Percentiles rank a stretch among this genome's conserved stretches.
Evolutionary conservation across 2,797 vertebrate species (phyloP).

Genomic region (Brachyalestes nurse): DNA sequence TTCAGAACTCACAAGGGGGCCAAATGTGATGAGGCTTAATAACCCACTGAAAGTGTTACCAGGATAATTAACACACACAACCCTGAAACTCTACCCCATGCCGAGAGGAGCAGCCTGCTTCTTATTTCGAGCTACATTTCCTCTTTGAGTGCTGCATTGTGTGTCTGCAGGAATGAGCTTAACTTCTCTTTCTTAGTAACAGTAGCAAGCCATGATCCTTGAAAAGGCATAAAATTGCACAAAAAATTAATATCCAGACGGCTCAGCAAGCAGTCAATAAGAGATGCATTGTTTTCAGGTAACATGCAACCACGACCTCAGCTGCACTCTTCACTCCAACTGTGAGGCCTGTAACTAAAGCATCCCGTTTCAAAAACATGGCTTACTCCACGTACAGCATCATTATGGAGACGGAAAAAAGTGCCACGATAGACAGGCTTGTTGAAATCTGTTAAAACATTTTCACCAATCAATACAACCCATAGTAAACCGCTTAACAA

Average conservation of each 20-base stretch:
- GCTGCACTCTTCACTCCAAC: constrained; percentile 10
- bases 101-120: neutral
- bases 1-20: constrained; percentile 35
- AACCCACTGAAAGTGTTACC: constrained; percentile 38
- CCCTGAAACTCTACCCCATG: constrained; percentile 16
- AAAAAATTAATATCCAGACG: constrained; percentile 19
- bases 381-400: constrained; percentile 10
- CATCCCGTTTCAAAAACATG: constrained; percentile 23
- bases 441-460: constrained; percentile 34
- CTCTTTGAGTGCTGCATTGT: neutral
- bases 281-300: constrained; percentile 45
- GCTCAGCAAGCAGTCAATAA: constrained; percentile 38
- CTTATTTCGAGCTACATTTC: neutral
- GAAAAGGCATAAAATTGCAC: constrained; percentile 8
- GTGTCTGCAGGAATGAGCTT: neutral
- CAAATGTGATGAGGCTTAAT: constrained; percentile 46
- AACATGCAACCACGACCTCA: constrained; percentile 46
- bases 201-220: neutral
- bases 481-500: constrained; percentile 10
- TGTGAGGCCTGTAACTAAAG: constrained; percentile 20
- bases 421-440: constrained; percentile 3
- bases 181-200: neutral
- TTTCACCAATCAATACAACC: constrained; percentile 23
- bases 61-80: constrained; percentile 46
- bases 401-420: constrained; percentile 14